phyloP scores from a whole-genome alignment of 1,140 invertebrate species.

The Zaprionus lachaisei region DNA sequence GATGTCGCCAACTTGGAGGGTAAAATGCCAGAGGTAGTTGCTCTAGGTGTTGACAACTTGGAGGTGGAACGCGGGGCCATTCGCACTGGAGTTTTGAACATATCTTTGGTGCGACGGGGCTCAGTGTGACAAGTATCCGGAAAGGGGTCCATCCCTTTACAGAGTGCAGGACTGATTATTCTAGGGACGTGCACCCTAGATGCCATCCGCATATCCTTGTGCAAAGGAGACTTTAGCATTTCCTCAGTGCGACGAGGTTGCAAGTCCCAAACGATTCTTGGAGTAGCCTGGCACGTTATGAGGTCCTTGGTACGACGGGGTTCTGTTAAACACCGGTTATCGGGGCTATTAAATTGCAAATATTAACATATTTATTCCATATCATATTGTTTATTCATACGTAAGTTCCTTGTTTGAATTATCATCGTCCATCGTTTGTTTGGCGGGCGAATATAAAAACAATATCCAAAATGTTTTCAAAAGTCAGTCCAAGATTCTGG shows the following conservation, averaged over 20 bases:
- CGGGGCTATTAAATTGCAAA: background rate
- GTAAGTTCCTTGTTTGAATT: background rate
- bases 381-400: background rate
- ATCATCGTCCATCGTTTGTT: background rate
- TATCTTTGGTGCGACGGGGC: background rate
- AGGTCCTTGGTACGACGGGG: background rate
- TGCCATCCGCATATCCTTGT: background rate
- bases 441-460: background rate
- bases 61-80: background rate
- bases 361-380: background rate
- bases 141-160: background rate
- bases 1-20: no score
- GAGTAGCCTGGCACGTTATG: background rate
- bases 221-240: conserved; percentile 8
- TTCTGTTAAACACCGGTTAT: background rate
- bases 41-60: background rate
- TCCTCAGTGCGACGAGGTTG: conserved; percentile 1
- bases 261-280: background rate
- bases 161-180: background rate
- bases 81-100: background rate
- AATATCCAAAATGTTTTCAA: conserved; percentile 1
- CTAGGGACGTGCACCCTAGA: background rate
- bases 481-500: background rate
- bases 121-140: background rate
- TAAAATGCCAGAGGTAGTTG: background rate